Conservation (phyloP, 2,888 invertebrate genomes). For the Troides oblongomaculatus region DNA sequence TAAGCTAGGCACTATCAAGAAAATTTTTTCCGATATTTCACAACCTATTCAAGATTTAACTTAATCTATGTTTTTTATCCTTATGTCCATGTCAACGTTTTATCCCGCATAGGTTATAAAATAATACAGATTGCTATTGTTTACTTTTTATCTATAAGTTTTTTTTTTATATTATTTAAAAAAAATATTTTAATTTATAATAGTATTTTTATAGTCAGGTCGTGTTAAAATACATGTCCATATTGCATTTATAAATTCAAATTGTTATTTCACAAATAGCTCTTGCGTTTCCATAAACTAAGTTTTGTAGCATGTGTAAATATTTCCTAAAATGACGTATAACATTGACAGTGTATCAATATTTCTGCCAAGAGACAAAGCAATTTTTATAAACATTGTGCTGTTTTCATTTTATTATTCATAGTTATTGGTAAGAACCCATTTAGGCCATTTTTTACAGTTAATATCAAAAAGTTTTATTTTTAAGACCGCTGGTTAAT, state of each 20-base stretch:
- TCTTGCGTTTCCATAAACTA: neutral
- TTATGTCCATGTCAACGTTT: conserved; percentile 6
- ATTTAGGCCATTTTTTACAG: no score
- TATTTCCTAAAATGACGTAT: neutral
- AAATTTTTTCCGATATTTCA: neutral
- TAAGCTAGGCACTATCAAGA: neutral
- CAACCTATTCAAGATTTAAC: neutral
- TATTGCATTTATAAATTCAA: neutral
- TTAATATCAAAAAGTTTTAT: no score
- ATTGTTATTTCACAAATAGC: no score
- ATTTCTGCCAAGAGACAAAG: no score
- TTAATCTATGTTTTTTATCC: conserved; percentile 2
- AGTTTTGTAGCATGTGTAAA: neutral
- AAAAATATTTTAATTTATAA: neutral
- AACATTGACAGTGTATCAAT: neutral
- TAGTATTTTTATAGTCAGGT: neutral
- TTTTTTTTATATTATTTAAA: neutral
- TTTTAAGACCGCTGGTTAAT: no score
- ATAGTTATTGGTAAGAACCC: no score
- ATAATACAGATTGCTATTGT: neutral
- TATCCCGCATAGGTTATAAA: neutral
- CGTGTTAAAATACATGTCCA: neutral
- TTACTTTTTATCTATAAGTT: neutral
- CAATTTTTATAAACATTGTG: no score
- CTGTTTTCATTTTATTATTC: no score